Evolutionary conservation across 2,888 invertebrate species (phyloP), one percentile per base, ranked within the genome.

Genomic region (Oligia strigilis): DNA sequence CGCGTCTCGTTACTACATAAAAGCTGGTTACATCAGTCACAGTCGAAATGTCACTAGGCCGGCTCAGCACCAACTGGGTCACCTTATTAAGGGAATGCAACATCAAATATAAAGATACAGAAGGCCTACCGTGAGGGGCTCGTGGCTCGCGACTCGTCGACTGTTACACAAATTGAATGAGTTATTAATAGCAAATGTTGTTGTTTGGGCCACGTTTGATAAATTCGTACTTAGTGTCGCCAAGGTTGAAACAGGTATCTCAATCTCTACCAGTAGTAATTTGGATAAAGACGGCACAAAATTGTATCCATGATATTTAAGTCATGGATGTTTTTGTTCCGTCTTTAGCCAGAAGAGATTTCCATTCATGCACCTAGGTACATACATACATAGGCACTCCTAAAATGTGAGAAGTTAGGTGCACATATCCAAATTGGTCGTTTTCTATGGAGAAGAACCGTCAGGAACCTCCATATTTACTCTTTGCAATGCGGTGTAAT

Each of bases 41-140:
- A 88, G 87, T 88, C 84, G 80, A 89, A 92, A 92, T 92, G 91
- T 91, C 93, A 92, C 88, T 91, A 90, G 93, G 91, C 90, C 92
- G 87, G 67, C 84, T 73, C 75, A 84, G 60, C 40, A 73, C 84
- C 80, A 92, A 92, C 91, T 93, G 88, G 94, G 94, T 94, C 94
- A 93, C 90, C 91, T 89, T 92, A 90, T 91, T 92, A 90, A 85
- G 84, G 77, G 86, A 88, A 85, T 90, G 91, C 91, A 88, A 49
- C 86, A 76, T 69, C 58, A 64, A 75, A 75, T 75, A 65, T 23
- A 87, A 40, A 64, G 23, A 43, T 52, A 52, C 85, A 82, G 85
- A 86, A 87, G 81, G 72, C 55, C 36, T 58, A 43, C 29, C 36
- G 29, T 36, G 40, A 43, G 72, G 76, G 62, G 29, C 40, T 73